phyloP scores from a whole-genome alignment of 2,888 invertebrate species.

The Andrena camellia region DNA sequence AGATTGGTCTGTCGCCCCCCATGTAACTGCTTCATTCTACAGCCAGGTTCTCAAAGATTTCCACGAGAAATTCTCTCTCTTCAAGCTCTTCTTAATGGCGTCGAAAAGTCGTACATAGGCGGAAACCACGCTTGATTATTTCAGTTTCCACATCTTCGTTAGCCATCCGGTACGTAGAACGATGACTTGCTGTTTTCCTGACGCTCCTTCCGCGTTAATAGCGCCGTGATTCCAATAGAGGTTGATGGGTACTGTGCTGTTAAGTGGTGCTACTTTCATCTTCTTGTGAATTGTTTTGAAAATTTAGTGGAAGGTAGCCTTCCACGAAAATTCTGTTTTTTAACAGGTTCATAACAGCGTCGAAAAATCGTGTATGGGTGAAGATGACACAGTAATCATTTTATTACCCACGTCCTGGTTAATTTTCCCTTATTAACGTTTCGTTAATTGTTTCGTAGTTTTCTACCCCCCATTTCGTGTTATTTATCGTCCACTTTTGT shows the following conservation, averaged over 20 bases:
- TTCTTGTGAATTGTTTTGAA: neutral
- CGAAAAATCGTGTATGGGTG: too few relatives aligned
- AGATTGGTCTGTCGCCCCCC: constrained; percentile 49
- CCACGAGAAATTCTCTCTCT: constrained; percentile 1
- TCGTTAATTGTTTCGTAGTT: too few relatives aligned
- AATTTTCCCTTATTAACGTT: too few relatives aligned
- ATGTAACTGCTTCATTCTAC: constrained; percentile 41
- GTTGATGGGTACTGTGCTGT: neutral
- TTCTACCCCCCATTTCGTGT: too few relatives aligned
- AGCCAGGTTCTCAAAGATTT: constrained; percentile 28
- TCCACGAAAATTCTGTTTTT: neutral
- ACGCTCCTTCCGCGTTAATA: too few relatives aligned
- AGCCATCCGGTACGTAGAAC: neutral
- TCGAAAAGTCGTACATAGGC: neutral
- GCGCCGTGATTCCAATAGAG: too few relatives aligned
- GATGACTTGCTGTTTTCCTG: too few relatives aligned
- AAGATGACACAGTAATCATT: too few relatives aligned
- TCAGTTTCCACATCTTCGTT: neutral
- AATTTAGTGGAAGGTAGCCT: neutral
- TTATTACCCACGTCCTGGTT: too few relatives aligned
- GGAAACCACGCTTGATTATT: neutral
- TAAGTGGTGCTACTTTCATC: neutral
- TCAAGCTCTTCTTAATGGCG: neutral
- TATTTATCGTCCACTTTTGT: too few relatives aligned
- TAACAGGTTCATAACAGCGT: too few relatives aligned